Evolutionary conservation across 64 coral and sea anemone species (phyloP).

Genomic region (Cladopsammia gracilis): DNA sequence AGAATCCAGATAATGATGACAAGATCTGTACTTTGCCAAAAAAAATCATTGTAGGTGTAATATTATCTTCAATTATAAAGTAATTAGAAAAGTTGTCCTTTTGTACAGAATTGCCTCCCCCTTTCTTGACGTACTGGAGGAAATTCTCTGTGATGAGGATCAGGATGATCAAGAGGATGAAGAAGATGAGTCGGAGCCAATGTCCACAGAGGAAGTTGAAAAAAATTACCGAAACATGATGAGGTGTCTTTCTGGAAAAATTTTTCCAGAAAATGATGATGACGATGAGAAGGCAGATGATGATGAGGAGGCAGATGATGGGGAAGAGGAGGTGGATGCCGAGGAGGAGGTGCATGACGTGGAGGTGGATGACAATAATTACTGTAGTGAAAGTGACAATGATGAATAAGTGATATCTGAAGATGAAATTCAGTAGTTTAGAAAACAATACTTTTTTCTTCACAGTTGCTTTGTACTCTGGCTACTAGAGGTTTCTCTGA

Average conservation of each 20-base stretch:
- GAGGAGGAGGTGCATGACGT: too few species aligned
- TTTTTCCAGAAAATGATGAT: background rate
- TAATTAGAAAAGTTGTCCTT: background rate
- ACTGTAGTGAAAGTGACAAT: too few species aligned
- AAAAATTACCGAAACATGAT: background rate
- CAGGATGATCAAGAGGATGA: background rate
- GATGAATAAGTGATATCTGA: too few species aligned
- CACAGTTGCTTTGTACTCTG: too few species aligned
- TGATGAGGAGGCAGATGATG: background rate
- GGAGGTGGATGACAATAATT: too few species aligned
- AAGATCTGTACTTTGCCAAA: too few species aligned
- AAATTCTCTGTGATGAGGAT: background rate
- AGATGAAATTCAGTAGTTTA: too few species aligned
- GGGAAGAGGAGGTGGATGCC: background rate
- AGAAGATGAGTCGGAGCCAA: background rate
- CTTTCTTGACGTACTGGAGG: constrained; percentile 6
- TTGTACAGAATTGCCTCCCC: constrained; percentile 4
- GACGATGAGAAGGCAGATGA: background rate
- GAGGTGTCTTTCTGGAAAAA: background rate
- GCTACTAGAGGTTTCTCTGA: too few species aligned
- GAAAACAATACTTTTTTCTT: too few species aligned
- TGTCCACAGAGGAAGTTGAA: background rate
- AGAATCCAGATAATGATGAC: too few species aligned
- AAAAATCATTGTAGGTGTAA: too few species aligned
- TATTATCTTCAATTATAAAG: too few species aligned